Percentiles rank a stretch among this genome's conserved stretches.
Evolutionary conservation across 2,797 vertebrate genomes (phyloP).

Genomic region (Holocentrus rufus): DNA sequence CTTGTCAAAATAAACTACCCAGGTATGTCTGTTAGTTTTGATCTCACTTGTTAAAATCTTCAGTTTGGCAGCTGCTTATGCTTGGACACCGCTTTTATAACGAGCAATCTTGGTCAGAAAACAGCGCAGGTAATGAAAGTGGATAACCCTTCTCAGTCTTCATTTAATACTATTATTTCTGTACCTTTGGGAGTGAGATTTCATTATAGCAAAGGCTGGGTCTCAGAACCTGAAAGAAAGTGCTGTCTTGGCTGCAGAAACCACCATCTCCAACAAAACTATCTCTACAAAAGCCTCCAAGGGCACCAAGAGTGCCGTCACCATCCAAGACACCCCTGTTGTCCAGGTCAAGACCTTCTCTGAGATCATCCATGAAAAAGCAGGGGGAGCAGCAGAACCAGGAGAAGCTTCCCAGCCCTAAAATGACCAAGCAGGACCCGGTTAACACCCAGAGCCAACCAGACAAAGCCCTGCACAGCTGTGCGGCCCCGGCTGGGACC

Average conservation of each 20-base stretch:
- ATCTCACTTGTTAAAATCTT: no score
- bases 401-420: slow-evolving; percentile 7
- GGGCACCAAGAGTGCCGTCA: slow-evolving; percentile 59
- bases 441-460: slow-evolving; percentile 21
- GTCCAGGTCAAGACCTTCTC: slow-evolving; percentile 80
- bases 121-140: no score
- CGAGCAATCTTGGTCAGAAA: no score
- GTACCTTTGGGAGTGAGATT: neutral
- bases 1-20: no score
- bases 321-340: slow-evolving; percentile 45
- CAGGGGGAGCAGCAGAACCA: slow-evolving; percentile 70
- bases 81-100: no score
- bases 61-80: no score
- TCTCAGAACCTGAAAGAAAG: slow-evolving; percentile 58
- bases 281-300: slow-evolving; percentile 24
- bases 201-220: slow-evolving; percentile 57
- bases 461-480: neutral
- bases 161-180: neutral
- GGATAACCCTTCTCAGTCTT: neutral
- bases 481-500: neutral
- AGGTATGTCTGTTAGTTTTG: no score
- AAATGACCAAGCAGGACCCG: slow-evolving; percentile 18
- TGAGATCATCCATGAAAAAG: slow-evolving; percentile 78
- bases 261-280: slow-evolving; percentile 1
- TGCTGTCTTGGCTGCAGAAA: slow-evolving; percentile 35